These are phyloP conservation scores for Orius insidiosus DNA, from an alignment of 1,140 invertebrate species.

Conservation along the genomic window DNA sequence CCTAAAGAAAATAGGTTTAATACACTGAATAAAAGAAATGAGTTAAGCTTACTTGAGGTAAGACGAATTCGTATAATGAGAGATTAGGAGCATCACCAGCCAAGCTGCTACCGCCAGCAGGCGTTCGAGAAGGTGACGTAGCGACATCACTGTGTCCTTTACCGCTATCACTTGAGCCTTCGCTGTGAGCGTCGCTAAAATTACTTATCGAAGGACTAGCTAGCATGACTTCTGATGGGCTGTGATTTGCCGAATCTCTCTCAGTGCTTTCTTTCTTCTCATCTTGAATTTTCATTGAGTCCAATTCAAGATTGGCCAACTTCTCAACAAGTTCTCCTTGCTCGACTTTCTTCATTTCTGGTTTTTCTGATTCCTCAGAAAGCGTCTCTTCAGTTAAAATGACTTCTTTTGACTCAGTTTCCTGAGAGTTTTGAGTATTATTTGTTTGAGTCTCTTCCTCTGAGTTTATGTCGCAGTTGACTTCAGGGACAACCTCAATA, in stretches of 20 bases:
- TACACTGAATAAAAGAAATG: background rate
- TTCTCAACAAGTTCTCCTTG: constrained; percentile 12
- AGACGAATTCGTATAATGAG: constrained; percentile 19
- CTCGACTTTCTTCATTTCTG: constrained; percentile 14
- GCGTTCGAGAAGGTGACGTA: constrained; percentile 33
- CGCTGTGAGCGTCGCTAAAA: constrained; percentile 46
- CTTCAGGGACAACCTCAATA: too few species aligned
- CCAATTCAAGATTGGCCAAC: constrained; percentile 15
- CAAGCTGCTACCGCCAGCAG: constrained; percentile 20
- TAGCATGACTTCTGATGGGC: constrained; percentile 42
- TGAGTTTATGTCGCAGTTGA: too few species aligned
- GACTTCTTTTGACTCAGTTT: too few species aligned
- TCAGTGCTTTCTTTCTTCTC: constrained; percentile 23
- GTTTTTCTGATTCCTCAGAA: constrained; percentile 9
- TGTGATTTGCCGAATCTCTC: constrained; percentile 47
- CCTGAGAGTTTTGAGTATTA: too few species aligned
- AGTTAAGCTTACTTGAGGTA: constrained; percentile 18
- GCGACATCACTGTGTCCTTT: constrained; percentile 51
- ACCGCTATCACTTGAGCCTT: constrained; percentile 59
- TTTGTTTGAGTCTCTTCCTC: too few species aligned
- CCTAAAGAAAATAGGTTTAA: constrained; percentile 29
- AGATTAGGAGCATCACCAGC: constrained; percentile 19
- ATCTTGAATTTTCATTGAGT: constrained; percentile 15
- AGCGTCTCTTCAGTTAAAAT: too few species aligned
- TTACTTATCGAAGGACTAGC: constrained; percentile 42